Evolutionary conservation across 2,888 invertebrate species (phyloP).

Genomic region (Anoplius nigerrimus): DNA sequence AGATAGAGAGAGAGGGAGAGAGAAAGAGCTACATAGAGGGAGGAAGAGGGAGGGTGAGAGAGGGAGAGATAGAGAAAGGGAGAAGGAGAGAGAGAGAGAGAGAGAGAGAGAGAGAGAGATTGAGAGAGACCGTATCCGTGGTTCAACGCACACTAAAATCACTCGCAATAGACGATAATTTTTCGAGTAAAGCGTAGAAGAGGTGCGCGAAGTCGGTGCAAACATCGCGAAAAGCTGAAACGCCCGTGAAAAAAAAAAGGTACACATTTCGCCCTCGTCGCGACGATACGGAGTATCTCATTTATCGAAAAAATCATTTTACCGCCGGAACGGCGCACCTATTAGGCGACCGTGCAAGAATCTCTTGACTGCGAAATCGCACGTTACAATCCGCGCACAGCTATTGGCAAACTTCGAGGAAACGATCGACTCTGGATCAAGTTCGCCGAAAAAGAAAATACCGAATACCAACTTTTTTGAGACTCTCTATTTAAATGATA

Average conservation of each 20-base stretch:
- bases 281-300: no score
- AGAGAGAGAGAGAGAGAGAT: slow-evolving; percentile 1
- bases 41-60: neutral
- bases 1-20: neutral
- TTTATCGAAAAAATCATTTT: no score
- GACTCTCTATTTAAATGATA: slow-evolving; percentile 16
- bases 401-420: slow-evolving; percentile 29
- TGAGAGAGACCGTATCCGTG: neutral
- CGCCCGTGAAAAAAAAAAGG: neutral
- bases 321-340: no score
- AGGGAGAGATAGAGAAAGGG: slow-evolving; percentile 15
- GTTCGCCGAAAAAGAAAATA: slow-evolving; percentile 42
- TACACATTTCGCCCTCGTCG: no score
- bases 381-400: slow-evolving; percentile 2
- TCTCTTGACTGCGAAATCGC: slow-evolving; percentile 12
- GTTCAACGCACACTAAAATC: no score
- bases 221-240: neutral
- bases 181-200: no score
- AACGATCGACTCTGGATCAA: slow-evolving; percentile 36
- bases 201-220: neutral
- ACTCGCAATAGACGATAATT: no score
- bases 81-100: no score
- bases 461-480: slow-evolving; percentile 19
- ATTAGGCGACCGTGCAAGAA: no score
- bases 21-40: neutral